Percentiles rank a stretch among this genome's conserved stretches.
Evolutionary conservation across 2,113 vertebrate species (phyloP).

Genomic region (Thalassoma bifasciatum): DNA sequence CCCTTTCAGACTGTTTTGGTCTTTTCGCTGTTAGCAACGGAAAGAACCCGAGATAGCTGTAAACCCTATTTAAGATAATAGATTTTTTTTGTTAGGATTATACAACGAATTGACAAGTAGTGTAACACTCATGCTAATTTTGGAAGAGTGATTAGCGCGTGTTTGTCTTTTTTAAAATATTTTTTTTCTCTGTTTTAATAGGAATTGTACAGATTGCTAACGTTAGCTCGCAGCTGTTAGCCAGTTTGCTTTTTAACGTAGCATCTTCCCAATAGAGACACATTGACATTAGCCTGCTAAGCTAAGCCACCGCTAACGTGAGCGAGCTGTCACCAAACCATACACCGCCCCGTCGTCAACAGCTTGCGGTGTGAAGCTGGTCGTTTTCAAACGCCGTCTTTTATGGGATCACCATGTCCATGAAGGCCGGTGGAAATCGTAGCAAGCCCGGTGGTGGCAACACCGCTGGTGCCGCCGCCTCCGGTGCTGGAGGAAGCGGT

Average conservation of each 20-base stretch:
- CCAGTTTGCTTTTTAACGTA: constrained; percentile 70
- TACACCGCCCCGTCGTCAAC: constrained; percentile 42
- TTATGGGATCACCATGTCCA: constrained; percentile 92
- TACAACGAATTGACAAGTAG: constrained; percentile 64
- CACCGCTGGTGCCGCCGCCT: constrained; percentile 81
- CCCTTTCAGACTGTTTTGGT: constrained; percentile 93
- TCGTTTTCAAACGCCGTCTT: constrained; percentile 78
- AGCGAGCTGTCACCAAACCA: constrained; percentile 66
- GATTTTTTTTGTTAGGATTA: constrained; percentile 60
- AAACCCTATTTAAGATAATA: constrained; percentile 71
- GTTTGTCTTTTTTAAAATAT: constrained; percentile 71
- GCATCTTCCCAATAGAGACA: constrained; percentile 65
- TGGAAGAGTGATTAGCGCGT: constrained; percentile 51
- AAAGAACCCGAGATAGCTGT: constrained; percentile 76
- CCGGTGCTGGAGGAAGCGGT: constrained; percentile 81
- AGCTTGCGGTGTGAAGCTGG: constrained; percentile 60
- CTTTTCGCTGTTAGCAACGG: constrained; percentile 88
- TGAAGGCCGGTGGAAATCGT: constrained; percentile 89
- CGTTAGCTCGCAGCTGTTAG: constrained; percentile 67
- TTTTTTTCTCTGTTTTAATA: constrained; percentile 70
- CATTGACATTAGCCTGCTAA: constrained; percentile 71
- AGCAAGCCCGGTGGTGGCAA: constrained; percentile 85
- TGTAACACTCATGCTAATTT: constrained; percentile 58
- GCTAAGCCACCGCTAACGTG: constrained; percentile 55
- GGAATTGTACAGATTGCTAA: constrained; percentile 76